Evolutionary conservation across 2,797 vertebrate genomes (phyloP), one percentile per base, ranked within the genome.

Genomic region (Sebastes itinus): DNA sequence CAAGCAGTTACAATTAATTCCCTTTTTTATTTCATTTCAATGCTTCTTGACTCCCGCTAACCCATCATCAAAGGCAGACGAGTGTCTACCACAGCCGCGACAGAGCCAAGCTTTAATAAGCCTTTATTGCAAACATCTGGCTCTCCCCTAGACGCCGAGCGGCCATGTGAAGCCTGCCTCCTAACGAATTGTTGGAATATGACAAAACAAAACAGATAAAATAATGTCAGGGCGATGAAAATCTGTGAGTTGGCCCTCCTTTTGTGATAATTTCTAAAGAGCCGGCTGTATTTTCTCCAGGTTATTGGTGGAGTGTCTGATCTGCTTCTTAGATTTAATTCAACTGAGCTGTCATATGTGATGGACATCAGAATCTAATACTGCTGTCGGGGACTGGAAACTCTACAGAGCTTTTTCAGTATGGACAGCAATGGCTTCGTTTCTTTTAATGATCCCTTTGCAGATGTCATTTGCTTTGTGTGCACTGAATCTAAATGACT

Each of bases 51-150:
- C 93, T 95, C 91, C 89, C 68, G 80, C 88, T 92, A 93, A 95
- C 83, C 85, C 89, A 60, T 89, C 87, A 94, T 95, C 92, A 95
- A 95, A 95, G 93, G 87, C 87, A 90, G 87, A 85, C 76, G 89
- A 93, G 91, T 93, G 90, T 95, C 91, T 94, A 81, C 91, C 87
- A 76, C 91, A 74, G 85, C 85, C 68, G 61, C 75, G 38, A 63
- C 83, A 80, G 85, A 93, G 92, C 93, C 94, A 94, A 88, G 64
- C 86, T 92, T 92, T 92, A 94, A 94, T 92, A 93, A 93, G 87
- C 64, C 89, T 94, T 91, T 93, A 95, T 95, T 95, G 72, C 91
- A 90, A 95, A 95, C 92, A 95, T 94, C 89, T 95, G 94, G 75
- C 75, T 87, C 89, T 92, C 63, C 84, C 65, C 32, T 81, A 86